Conservation (phyloP, 2,888 invertebrate genomes). For the Melinaea marsaeus region DNA sequence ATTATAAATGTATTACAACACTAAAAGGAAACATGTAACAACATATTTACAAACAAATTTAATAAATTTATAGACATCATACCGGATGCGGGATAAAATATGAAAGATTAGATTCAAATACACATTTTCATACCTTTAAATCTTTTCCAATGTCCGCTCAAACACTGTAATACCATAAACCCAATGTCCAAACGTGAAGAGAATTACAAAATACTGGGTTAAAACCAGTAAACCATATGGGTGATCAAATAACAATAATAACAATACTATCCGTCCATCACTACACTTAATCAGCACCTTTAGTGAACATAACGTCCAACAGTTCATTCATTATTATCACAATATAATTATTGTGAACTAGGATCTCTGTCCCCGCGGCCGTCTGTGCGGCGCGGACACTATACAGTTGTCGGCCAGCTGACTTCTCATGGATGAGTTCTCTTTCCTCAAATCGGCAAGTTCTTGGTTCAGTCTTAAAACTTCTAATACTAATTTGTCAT, state of each 20-base stretch:
- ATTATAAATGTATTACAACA: neutral
- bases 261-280: conserved; percentile 10
- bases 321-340: conserved; percentile 32
- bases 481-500: conserved; percentile 84
- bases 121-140: too few species aligned
- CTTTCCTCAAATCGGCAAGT: conserved; percentile 84
- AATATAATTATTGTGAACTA: conserved; percentile 43
- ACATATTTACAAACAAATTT: conserved; percentile 2
- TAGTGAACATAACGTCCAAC: conserved; percentile 30
- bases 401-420: conserved; percentile 83
- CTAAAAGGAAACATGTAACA: neutral
- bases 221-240: neutral
- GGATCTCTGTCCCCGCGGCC: conserved; percentile 61
- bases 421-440: conserved; percentile 83
- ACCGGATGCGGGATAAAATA: too few species aligned
- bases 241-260: neutral
- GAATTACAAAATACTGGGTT: neutral
- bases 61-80: neutral
- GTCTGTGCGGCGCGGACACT: conserved; percentile 44
- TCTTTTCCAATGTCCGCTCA: too few species aligned
- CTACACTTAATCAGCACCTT: conserved; percentile 37
- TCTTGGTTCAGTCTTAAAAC: conserved; percentile 84
- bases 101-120: too few species aligned
- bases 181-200: neutral
- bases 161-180: too few species aligned